These are phyloP conservation scores for Pristionchus pacificus DNA, from an alignment of 1,140 invertebrate genomes.

Conservation along the genomic window DNA sequence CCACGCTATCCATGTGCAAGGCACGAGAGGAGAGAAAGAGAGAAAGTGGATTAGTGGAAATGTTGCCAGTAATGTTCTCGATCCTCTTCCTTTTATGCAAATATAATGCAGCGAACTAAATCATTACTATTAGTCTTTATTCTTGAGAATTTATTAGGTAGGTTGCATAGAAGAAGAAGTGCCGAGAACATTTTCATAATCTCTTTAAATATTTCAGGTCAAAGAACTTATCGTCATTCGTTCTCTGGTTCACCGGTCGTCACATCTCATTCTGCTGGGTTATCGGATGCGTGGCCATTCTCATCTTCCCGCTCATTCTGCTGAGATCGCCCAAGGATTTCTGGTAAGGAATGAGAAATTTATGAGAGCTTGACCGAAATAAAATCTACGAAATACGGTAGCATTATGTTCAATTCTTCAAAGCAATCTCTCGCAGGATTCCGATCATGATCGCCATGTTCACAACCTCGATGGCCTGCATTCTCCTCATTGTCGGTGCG, in stretches of 20 bases:
- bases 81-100: too few relatives aligned
- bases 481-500: slow-evolving; percentile 44
- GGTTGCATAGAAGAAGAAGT: too few relatives aligned
- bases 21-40: not conserved
- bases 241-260: not conserved
- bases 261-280: slow-evolving; percentile 67
- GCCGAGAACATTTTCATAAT: too few relatives aligned
- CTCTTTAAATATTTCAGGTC: not conserved
- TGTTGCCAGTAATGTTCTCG: too few relatives aligned
- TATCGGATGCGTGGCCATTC: slow-evolving; percentile 65
- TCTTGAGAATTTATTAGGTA: too few relatives aligned
- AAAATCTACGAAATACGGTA: slow-evolving; percentile 10
- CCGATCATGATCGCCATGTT: slow-evolving; percentile 54
- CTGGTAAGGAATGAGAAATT: slow-evolving; percentile 62
- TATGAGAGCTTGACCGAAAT: not conserved
- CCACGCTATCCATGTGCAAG: too few relatives aligned
- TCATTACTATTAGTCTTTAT: too few relatives aligned
- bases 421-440: slow-evolving; percentile 36
- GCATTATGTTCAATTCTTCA: slow-evolving; percentile 1
- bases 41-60: too few relatives aligned
- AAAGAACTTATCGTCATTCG: not conserved
- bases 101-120: too few relatives aligned
- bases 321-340: slow-evolving; percentile 73
- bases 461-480: slow-evolving; percentile 48
- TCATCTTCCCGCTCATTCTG: slow-evolving; percentile 68